Conservation (phyloP, 1,140 invertebrate genomes). For the Rhopalosiphum padi region DNA sequence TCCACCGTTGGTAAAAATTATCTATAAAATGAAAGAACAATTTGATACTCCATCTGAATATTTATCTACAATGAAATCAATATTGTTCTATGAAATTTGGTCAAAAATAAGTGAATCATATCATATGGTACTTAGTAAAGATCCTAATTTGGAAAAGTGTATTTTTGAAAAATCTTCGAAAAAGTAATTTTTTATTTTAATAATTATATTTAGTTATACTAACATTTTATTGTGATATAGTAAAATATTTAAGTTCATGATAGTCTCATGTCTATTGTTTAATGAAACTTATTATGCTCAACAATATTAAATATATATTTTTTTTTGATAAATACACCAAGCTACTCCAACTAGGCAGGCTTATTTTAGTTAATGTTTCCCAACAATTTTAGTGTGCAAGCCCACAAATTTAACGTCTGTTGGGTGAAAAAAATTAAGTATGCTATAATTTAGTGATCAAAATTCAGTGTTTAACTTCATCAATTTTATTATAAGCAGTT, state of each 20-base stretch:
- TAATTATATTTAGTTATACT: background rate
- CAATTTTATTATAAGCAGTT: too few species aligned
- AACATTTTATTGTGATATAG: background rate
- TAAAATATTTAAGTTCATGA: background rate
- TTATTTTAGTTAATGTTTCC: too few species aligned
- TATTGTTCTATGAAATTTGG: conserved; percentile 46
- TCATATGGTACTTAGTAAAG: conserved; percentile 28
- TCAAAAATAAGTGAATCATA: conserved; percentile 47
- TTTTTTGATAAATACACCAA: background rate
- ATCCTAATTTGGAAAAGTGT: conserved; percentile 3
- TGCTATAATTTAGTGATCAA: too few species aligned
- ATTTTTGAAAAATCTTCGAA: conserved; percentile 38
- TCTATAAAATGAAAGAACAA: conserved; percentile 35
- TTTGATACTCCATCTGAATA: conserved; percentile 40
- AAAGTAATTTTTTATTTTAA: conserved; percentile 2
- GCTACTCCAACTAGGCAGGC: too few species aligned
- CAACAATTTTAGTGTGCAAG: too few species aligned
- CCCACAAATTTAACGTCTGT: too few species aligned
- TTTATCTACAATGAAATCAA: conserved; percentile 13
- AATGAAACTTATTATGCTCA: too few species aligned
- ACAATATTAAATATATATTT: too few species aligned
- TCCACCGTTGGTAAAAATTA: conserved; percentile 18
- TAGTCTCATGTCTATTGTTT: too few species aligned
- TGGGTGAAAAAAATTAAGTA: too few species aligned
- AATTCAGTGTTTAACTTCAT: too few species aligned